Conservation (phyloP, 1,140 invertebrate genomes). For the Hylaeus volcanicus region DNA sequence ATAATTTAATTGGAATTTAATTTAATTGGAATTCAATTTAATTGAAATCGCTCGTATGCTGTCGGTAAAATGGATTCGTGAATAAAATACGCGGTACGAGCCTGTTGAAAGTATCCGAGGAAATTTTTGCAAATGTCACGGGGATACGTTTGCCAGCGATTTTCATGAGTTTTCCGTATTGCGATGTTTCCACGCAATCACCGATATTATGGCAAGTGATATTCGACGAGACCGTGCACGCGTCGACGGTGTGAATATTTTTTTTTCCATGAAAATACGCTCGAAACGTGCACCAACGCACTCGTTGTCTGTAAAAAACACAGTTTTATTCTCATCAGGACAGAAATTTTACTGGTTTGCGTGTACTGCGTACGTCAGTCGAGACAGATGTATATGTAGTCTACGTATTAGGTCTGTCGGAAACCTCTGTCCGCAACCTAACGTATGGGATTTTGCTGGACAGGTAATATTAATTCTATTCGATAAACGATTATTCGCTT, state of each 20-base stretch:
- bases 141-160: conserved; percentile 8
- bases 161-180: conserved; percentile 47
- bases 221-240: neutral
- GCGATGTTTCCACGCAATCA: conserved; percentile 33
- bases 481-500: too few species aligned
- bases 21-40: conserved; percentile 52
- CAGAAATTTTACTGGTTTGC: neutral
- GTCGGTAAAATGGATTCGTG: conserved; percentile 29
- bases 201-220: conserved; percentile 41
- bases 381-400: neutral
- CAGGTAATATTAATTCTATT: too few species aligned
- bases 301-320: conserved; percentile 6
- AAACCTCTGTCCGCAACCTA: too few species aligned
- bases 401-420: neutral
- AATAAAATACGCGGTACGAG: conserved; percentile 21
- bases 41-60: conserved; percentile 43
- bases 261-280: conserved; percentile 28
- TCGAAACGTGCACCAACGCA: neutral
- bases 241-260: conserved; percentile 1
- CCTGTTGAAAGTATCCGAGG: conserved; percentile 22
- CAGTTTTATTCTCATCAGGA: conserved; percentile 8
- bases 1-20: conserved; percentile 49
- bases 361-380: neutral
- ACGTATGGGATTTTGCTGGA: too few species aligned
- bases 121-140: conserved; percentile 44